A percentile compares a stretch with the other conserved stretches of the same genome.
phyloP scores from a whole-genome alignment of 2,797 vertebrate genomes.

The Sebastes diploproa region DNA sequence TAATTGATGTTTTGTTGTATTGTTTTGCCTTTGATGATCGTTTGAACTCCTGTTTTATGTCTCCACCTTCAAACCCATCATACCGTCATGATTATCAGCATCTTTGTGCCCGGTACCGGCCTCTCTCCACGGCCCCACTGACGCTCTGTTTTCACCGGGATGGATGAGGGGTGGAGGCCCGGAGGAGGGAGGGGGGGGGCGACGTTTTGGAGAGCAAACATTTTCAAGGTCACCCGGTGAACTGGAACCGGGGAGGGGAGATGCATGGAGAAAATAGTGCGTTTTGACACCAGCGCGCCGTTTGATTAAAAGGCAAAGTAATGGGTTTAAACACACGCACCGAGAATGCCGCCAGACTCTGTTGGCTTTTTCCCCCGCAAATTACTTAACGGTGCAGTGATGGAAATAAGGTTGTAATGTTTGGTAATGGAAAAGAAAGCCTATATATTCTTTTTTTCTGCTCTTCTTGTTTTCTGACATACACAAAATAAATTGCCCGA shows the following conservation, averaged over 20 bases:
- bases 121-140: conserved; percentile 15
- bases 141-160: conserved; percentile 32
- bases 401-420: conserved; percentile 87
- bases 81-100: conserved; percentile 14
- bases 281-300: conserved; percentile 93
- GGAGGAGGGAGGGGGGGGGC: conserved; percentile 54
- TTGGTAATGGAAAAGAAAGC: conserved; percentile 83
- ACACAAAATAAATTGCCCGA: conserved; percentile 78
- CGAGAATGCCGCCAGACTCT: conserved; percentile 92
- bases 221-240: conserved; percentile 98
- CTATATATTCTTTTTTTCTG: conserved; percentile 70
- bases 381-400: conserved; percentile 92
- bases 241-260: conserved; percentile 92
- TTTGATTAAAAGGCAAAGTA: conserved; percentile 99
- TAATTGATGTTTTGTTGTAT: background rate
- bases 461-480: conserved; percentile 80
- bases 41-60: background rate
- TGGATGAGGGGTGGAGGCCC: conserved; percentile 24
- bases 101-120: background rate
- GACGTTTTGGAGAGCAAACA: conserved; percentile 95
- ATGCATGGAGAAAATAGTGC: conserved; percentile 93
- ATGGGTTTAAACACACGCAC: conserved; percentile 97
- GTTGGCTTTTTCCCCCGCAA: conserved; percentile 86
- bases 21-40: background rate
- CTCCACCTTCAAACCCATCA: background rate